Conservation (phyloP, 2,888 invertebrate genomes). For the Itoplectis maculator region DNA sequence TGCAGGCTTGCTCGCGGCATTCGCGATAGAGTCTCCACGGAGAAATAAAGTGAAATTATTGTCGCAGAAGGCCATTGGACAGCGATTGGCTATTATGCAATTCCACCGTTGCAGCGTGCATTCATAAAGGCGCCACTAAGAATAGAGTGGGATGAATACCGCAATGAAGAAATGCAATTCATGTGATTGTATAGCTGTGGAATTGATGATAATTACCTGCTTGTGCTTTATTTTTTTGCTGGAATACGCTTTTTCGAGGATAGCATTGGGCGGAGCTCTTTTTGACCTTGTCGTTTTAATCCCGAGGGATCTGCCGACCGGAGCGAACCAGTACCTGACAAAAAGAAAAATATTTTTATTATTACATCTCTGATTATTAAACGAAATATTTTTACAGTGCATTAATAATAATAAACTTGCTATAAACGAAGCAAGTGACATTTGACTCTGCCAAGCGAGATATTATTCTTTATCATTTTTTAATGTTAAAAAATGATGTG, state of each 20-base stretch:
- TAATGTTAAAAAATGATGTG: not conserved
- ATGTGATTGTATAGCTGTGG: not conserved
- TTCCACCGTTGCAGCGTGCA: not conserved
- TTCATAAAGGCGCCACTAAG: not conserved
- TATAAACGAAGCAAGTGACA: constrained; percentile 1
- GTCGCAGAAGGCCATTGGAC: constrained; percentile 1
- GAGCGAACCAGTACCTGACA: constrained; percentile 91
- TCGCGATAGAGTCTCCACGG: not conserved
- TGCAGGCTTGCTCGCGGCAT: not conserved
- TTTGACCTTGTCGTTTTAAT: constrained; percentile 92
- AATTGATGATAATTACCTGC: constrained; percentile 86
- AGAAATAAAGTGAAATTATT: constrained; percentile 26
- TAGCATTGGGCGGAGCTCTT: constrained; percentile 89
- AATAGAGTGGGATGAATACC: not conserved
- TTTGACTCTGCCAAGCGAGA: constrained; percentile 12
- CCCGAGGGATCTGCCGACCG: constrained; percentile 92
- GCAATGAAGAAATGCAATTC: constrained; percentile 18
- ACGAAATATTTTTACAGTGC: not conserved
- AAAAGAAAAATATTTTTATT: constrained; percentile 26
- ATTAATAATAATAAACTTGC: too few species aligned
- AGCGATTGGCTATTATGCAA: constrained; percentile 29
- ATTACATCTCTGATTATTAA: not conserved
- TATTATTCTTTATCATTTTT: constrained; percentile 7
- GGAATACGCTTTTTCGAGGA: constrained; percentile 92
- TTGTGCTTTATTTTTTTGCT: constrained; percentile 91